Percentiles rank a stretch among this genome's conserved stretches.
phyloP scores from a whole-genome alignment of 2,888 invertebrate genomes.

The Archips crataeganus region DNA sequence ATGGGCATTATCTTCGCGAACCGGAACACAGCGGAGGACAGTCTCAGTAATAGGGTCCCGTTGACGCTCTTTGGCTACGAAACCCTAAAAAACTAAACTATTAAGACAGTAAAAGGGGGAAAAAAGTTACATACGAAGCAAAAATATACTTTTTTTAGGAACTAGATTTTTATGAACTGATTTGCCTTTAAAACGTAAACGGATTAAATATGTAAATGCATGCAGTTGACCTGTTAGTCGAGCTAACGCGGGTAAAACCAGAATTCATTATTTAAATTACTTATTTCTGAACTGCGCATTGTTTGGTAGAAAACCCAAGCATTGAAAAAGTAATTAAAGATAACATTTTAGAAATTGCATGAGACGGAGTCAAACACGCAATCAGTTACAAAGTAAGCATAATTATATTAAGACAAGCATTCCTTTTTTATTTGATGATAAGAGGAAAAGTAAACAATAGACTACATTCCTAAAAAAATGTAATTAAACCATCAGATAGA shows the following conservation, averaged over 20 bases:
- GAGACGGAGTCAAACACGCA: neutral
- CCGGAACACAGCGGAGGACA: too few species aligned
- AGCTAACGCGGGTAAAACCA: neutral
- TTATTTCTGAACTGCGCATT: neutral
- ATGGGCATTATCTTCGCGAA: too few species aligned
- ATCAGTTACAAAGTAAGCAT: neutral
- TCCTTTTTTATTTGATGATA: too few species aligned
- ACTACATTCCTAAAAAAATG: too few species aligned
- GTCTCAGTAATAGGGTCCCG: too few species aligned
- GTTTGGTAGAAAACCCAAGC: neutral
- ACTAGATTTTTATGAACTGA: neutral
- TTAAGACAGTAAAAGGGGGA: too few species aligned
- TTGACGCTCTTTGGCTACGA: too few species aligned
- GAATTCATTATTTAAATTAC: neutral
- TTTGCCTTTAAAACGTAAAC: conserved; percentile 1
- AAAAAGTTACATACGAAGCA: too few species aligned
- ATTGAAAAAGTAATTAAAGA: neutral
- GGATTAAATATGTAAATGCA: neutral
- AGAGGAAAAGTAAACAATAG: too few species aligned
- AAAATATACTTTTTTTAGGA: neutral
- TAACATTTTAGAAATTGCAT: neutral
- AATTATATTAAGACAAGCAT: too few species aligned
- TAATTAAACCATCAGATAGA: too few species aligned
- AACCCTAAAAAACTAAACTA: too few species aligned
- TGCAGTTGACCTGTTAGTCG: neutral